Evolutionary conservation across 1,140 invertebrate species (phyloP), one percentile per base, ranked within the genome.

Genomic region (Bombus fervidus): DNA sequence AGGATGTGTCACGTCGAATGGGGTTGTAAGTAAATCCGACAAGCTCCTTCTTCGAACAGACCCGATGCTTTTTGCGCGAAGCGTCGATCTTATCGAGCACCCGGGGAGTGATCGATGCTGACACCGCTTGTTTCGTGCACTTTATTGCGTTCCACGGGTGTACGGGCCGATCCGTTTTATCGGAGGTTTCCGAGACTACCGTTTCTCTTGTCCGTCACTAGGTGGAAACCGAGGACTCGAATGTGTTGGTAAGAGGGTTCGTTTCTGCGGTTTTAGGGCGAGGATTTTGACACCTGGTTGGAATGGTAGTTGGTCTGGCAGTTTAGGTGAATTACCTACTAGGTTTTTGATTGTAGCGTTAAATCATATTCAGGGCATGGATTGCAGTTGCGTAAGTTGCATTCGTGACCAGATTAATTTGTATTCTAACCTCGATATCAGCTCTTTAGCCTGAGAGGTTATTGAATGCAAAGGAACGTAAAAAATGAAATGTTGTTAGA

Each of bases 1-100:
- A 34, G 39, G 41, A n/a, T 28, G 59, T 53, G 34, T 41, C 18
- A 25, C 68, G 22, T 53, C 74, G 68, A 47, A 31, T 31, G 41
- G 64, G 64, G 34, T 62, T 34, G 82, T 62, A 84, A 84, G 76
- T 59, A 79, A 76, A 79, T 79, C 62, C 82, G 82, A 80, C 83
- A 72, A 64, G 68, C 83, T 73, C 28, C 77, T 80, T 31, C 66
- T 43, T 39, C 53, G 22, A 31, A 4, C 37, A 18, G 53, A 57
- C 47, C 13, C 18, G 22, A 66, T 31, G 74, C 47, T 79, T 76
- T 77, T 84, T 72, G n/a, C 75, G 3, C 34, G 47, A 9, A 34
- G 25, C 22, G 43, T 34, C 53, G 53, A 71, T 73, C 72, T 47
- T 71, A 59, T 59, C 31, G 31, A 28, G 13, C 39, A 53, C 1